Conservation (phyloP, 2,797 vertebrate species). For the Phrynocephalus guinanensis region DNA sequence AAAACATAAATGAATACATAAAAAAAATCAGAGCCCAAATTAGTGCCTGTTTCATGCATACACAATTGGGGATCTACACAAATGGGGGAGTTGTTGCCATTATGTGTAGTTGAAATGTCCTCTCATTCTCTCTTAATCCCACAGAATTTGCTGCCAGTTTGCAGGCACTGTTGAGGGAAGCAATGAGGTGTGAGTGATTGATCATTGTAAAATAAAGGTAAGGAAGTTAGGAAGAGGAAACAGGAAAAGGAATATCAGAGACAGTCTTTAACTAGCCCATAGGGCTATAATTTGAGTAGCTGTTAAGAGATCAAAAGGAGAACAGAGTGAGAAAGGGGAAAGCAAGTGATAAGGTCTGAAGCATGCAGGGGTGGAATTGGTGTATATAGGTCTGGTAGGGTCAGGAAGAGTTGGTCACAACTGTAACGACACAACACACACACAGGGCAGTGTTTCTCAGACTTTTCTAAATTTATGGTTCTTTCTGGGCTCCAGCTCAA, state of each 20-base stretch:
- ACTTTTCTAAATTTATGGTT: not conserved
- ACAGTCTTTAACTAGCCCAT: conserved; percentile 1
- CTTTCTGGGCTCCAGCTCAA: not conserved
- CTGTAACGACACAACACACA: too few species aligned
- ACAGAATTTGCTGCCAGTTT: conserved; percentile 6
- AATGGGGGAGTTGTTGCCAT: not conserved
- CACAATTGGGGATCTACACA: not conserved
- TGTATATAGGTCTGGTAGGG: not conserved
- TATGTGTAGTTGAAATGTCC: too few species aligned
- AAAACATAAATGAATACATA: too few species aligned
- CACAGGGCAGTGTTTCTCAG: not conserved
- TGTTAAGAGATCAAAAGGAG: conserved; percentile 38
- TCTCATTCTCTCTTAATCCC: not conserved
- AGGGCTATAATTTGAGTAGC: conserved; percentile 10
- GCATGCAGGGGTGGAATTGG: not conserved
- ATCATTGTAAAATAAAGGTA: conserved; percentile 24
- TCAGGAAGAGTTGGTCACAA: too few species aligned
- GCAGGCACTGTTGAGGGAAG: not conserved
- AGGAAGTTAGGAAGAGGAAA: conserved; percentile 2
- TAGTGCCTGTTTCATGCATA: not conserved
- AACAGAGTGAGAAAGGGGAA: conserved; percentile 31
- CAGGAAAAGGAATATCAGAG: conserved; percentile 30
- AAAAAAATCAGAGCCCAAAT: not conserved
- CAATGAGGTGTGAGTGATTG: conserved; percentile 23
- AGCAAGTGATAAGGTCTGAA: conserved; percentile 24